Conservation (phyloP, 2,888 invertebrate species). For the Halocaridina rubra region DNA sequence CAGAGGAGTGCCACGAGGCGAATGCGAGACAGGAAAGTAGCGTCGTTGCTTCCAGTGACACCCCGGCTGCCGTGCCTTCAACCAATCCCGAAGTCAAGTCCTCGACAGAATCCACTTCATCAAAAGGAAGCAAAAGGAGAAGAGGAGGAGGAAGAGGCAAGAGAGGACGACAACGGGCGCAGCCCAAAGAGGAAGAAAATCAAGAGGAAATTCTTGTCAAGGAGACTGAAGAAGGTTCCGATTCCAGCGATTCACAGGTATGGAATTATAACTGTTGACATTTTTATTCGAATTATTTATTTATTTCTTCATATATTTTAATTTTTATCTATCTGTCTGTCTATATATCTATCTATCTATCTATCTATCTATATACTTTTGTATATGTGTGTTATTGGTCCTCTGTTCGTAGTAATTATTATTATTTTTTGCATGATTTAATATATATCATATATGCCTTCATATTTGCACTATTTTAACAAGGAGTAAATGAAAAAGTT, state of each 20-base stretch:
- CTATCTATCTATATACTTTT: constrained; percentile 3
- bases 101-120: too few relatives aligned
- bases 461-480: background rate
- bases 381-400: background rate
- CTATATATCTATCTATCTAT: background rate
- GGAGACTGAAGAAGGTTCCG: constrained; percentile 41
- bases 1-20: background rate
- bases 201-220: constrained; percentile 48
- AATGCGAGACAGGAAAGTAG: background rate
- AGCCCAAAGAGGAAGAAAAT: constrained; percentile 42
- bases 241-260: constrained; percentile 49
- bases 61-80: background rate
- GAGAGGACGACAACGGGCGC: constrained; percentile 24
- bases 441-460: background rate
- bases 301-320: background rate
- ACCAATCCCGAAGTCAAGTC: background rate
- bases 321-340: background rate
- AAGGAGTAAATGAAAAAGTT: too few relatives aligned
- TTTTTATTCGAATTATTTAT: background rate
- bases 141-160: background rate
- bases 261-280: background rate
- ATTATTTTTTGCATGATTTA: background rate
- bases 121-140: background rate
- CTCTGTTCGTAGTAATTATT: background rate
- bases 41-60: background rate